Base-by-base conservation (phyloP, 2,888 invertebrate species). In the Latrodectus hesperus region DNA sequence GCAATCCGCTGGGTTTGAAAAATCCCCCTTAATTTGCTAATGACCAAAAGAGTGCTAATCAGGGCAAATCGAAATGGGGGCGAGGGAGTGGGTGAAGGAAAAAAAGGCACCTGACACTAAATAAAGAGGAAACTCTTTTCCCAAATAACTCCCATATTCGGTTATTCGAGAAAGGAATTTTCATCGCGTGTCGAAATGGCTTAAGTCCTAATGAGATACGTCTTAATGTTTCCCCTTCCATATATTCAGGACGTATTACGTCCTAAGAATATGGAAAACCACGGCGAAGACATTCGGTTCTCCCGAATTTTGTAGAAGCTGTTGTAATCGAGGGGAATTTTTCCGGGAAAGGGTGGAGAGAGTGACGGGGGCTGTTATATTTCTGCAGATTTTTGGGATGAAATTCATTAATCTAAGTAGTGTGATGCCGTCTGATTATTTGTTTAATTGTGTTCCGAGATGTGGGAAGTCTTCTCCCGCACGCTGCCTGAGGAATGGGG, bases 21-120 rank as follows among this genome's bases (percentile, higher is more conserved):
- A 76, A 76, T 86, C 80, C 86, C 86, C 72, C 80, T 81, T 86
- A 81, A 86, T 86, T 86, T 86, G 80, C 86, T 86, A 86, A 86
- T 86, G 86, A 86, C 86, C 80, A 81, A 76, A 76, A 86, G 86
- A 86, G 86, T 86, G 86, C 86, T 86, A 86, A 86, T 86, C 86
- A 86, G 72, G 73, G 73, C 75, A 53, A 72, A 79, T 67, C 81
- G 67, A n/a, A 49, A 52, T n/a, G 64, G 26, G 74, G 64, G 14
- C 16, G 55, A 16, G 26, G 16, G 22, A 65, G 53, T 16, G 26
- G 68, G 67, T 22, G 51, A 71, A 49, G 49, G 65, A 80, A 64
- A 55, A 64, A 73, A 79, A 70, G 51, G 53, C 51, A 49, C 9
- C n/a, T 26, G 75, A 76, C 84, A 65, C 64, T 77, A 76, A 84